Evolutionary conservation across 2,113 vertebrate genomes (phyloP).

Genomic region (Onychostoma macrolepis): DNA sequence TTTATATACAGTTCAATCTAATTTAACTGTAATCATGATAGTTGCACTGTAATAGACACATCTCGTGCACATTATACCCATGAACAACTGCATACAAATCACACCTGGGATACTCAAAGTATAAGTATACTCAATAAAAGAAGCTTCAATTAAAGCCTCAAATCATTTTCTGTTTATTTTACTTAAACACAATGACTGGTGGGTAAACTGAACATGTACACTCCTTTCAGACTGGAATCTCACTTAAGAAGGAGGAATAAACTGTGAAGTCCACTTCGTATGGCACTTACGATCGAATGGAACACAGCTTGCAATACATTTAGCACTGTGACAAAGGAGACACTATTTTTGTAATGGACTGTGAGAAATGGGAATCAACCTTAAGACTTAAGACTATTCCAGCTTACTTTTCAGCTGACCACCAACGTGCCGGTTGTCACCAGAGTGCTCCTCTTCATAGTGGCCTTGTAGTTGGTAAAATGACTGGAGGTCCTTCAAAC

Average conservation of each 20-base stretch:
- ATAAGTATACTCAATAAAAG: background rate
- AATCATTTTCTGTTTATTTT: background rate
- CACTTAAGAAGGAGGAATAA: background rate
- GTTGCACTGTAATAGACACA: background rate
- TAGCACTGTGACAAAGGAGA: background rate
- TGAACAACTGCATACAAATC: background rate
- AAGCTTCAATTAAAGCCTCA: background rate
- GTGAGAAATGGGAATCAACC: background rate
- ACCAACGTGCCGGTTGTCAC: conserved; percentile 85
- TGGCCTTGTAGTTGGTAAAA: conserved; percentile 93
- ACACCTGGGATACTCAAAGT: no score
- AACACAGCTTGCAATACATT: background rate
- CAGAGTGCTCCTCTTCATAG: conserved; percentile 91
- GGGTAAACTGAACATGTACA: background rate
- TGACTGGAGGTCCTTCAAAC: conserved; percentile 93
- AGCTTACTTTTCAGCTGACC: conserved; percentile 87
- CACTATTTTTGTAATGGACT: background rate
- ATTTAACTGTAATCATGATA: background rate
- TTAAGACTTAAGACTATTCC: background rate
- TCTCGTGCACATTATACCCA: background rate
- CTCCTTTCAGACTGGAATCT: background rate
- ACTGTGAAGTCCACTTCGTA: background rate
- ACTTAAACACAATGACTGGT: background rate
- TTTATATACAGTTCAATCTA: background rate
- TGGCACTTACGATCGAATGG: background rate